Evolutionary conservation across 2,888 invertebrate genomes (phyloP).

Genomic region (Drosophila atroscutellata): DNA sequence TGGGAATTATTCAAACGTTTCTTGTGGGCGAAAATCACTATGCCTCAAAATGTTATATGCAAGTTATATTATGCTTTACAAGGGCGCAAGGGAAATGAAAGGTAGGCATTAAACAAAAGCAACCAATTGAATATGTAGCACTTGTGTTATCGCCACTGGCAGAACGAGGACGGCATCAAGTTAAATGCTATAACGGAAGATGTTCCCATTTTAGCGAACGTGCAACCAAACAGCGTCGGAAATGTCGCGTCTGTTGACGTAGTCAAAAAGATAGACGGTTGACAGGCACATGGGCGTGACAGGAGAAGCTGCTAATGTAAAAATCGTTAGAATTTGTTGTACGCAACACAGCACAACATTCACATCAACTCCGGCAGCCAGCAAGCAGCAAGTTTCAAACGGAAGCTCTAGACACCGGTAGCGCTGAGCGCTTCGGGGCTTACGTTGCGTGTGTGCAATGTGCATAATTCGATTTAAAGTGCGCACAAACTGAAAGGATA

Average conservation of each 20-base stretch:
- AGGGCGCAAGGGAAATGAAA: constrained; percentile 47
- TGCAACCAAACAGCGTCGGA: constrained; percentile 64
- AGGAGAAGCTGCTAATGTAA: constrained; percentile 65
- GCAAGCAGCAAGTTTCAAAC: constrained; percentile 44
- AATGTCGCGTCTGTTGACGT: constrained; percentile 47
- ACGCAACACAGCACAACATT: constrained; percentile 22
- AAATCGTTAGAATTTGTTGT: constrained; percentile 72
- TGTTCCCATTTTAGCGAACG: constrained; percentile 58
- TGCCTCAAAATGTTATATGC: neutral
- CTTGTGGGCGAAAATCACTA: neutral
- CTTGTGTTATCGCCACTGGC: constrained; percentile 25
- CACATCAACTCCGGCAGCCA: constrained; percentile 48
- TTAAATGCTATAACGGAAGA: constrained; percentile 57
- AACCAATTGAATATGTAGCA: constrained; percentile 14
- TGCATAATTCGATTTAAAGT: constrained; percentile 73
- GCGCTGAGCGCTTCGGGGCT: constrained; percentile 31
- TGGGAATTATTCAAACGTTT: neutral
- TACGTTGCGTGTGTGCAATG: constrained; percentile 63
- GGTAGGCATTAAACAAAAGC: constrained; percentile 33
- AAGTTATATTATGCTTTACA: neutral
- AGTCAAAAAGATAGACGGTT: constrained; percentile 72
- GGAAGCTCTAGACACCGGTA: constrained; percentile 53
- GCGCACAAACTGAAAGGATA: constrained; percentile 25
- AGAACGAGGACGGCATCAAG: constrained; percentile 31
- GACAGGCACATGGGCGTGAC: constrained; percentile 16